Evolutionary conservation across 2,113 vertebrate genomes (phyloP).

Genomic region (Rutilus rutilus): DNA sequence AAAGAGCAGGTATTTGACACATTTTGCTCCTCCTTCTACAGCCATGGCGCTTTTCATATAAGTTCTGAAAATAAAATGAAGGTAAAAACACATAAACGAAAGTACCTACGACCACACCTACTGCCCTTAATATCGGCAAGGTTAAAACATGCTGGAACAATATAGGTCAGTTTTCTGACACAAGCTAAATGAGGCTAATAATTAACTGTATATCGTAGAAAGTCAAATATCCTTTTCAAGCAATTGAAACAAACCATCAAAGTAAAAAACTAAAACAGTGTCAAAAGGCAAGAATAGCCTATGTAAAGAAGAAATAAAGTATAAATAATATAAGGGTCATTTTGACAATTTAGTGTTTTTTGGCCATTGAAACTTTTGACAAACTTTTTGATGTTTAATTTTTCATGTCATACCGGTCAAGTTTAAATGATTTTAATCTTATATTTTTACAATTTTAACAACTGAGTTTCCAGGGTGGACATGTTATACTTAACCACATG

Average conservation of each 20-base stretch:
- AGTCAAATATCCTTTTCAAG: neutral
- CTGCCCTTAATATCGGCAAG: neutral
- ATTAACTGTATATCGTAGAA: neutral
- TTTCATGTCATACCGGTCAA: too few species aligned
- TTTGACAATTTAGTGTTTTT: too few species aligned
- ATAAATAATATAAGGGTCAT: too few species aligned
- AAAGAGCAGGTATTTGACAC: constrained; percentile 84
- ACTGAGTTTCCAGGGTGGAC: neutral
- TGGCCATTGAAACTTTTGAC: too few species aligned
- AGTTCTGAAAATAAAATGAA: constrained; percentile 53
- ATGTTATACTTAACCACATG: neutral
- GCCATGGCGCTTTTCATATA: constrained; percentile 72
- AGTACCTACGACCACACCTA: neutral
- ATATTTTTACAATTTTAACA: too few species aligned
- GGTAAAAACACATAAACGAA: neutral
- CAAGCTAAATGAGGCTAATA: neutral
- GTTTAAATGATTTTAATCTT: too few species aligned
- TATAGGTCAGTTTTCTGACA: neutral
- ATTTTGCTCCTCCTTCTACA: constrained; percentile 84
- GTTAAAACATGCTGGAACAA: neutral
- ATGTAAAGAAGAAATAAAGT: neutral
- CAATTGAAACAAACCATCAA: neutral
- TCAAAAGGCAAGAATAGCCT: neutral
- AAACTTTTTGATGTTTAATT: too few species aligned
- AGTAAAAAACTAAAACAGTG: neutral